Conservation (phyloP, 2,888 invertebrate species). For the Andrena chrysosceles region DNA sequence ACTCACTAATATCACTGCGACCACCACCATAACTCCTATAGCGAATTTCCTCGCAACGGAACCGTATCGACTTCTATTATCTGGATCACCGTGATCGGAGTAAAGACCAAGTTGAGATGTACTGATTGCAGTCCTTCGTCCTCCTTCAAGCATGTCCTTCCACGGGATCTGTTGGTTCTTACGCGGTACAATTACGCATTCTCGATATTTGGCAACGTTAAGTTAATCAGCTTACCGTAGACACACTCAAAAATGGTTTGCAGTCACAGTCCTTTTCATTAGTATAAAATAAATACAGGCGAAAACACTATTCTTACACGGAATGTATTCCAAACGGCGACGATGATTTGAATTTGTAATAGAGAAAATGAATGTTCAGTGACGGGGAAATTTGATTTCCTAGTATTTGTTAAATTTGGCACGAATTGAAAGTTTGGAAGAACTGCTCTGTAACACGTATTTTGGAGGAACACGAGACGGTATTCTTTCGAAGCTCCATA, state of each 20-base stretch:
- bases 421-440: neutral
- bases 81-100: constrained; percentile 81
- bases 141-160: constrained; percentile 79
- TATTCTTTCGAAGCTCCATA: constrained; percentile 72
- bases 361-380: too few relatives aligned
- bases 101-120: constrained; percentile 83
- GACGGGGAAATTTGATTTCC: too few relatives aligned
- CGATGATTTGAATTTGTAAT: too few relatives aligned
- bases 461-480: constrained; percentile 13
- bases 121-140: constrained; percentile 82
- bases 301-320: neutral
- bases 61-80: constrained; percentile 78
- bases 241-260: constrained; percentile 16
- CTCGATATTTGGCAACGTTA: constrained; percentile 24
- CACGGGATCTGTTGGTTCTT: constrained; percentile 37
- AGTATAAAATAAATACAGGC: too few relatives aligned
- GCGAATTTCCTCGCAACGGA: constrained; percentile 79
- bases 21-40: constrained; percentile 82
- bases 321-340: neutral
- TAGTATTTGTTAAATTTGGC: neutral
- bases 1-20: constrained; percentile 82
- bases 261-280: neutral
- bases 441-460: neutral
- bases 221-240: constrained; percentile 39
- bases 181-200: constrained; percentile 57